Percentiles rank a stretch among this genome's conserved stretches.
phyloP scores from a whole-genome alignment of 1,140 invertebrate genomes.

The Cydia pomonella region DNA sequence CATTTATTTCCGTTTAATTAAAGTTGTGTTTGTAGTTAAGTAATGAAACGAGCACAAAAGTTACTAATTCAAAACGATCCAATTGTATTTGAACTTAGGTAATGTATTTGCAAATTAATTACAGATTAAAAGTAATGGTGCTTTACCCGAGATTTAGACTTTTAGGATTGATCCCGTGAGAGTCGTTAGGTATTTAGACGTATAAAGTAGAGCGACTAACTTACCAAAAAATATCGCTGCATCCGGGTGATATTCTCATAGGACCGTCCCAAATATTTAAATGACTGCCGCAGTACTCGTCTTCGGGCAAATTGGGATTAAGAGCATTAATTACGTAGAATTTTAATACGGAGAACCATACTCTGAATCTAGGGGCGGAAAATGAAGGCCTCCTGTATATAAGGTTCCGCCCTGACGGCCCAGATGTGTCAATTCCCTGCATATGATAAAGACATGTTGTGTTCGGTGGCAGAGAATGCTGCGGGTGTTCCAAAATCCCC shows the following conservation, averaged over 20 bases:
- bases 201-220: constrained; percentile 38
- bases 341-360: constrained; percentile 94
- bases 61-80: no score
- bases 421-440: constrained; percentile 83
- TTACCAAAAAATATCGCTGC: constrained; percentile 91
- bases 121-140: no score
- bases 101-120: not conserved
- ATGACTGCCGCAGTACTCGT: constrained; percentile 89
- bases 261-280: constrained; percentile 92
- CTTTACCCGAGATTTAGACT: not conserved
- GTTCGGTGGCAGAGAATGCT: constrained; percentile 91
- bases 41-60: no score
- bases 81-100: not conserved
- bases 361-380: constrained; percentile 86
- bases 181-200: constrained; percentile 1
- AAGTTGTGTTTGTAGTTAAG: no score
- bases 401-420: constrained; percentile 82
- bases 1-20: no score
- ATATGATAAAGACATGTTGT: constrained; percentile 93
- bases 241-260: constrained; percentile 87
- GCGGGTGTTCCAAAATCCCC: constrained; percentile 89
- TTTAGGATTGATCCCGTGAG: not conserved
- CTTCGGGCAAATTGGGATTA: constrained; percentile 81
- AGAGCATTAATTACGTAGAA: constrained; percentile 87
- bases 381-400: constrained; percentile 83